Evolutionary conservation across 2,888 invertebrate species (phyloP), one percentile per base, ranked within the genome.

Genomic region (Oscheius myriophilus): DNA sequence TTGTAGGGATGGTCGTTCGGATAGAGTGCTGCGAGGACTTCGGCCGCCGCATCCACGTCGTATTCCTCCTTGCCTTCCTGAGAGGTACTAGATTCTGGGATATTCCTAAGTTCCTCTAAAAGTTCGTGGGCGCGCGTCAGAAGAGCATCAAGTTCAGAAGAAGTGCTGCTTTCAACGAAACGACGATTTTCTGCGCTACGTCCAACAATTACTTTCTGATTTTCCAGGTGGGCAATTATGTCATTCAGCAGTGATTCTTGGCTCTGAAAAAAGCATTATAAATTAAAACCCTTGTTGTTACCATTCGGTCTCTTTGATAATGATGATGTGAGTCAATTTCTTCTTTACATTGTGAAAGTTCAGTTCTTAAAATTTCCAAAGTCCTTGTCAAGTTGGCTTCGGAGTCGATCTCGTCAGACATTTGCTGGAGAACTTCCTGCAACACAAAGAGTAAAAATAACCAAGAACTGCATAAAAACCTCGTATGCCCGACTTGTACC

Each of bases 1-100:
- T 82, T 74, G 18, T 77, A 67, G 16, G 85, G 85, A 61, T 79
- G 75, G 63, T 79, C 75, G 65, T 83, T 75, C 9, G 83, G 82
- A 64, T 84, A 85, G 26, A 82, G 73, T 23, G 80, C 79, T 16
- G 85, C 82, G 23, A 85, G 73, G 41, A 85, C 72, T 65, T 84
- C 80, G n/a, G 85, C 82, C 14, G 85, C 82, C 52, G 84, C 82
- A 66, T 82, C 82, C 46, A 82, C 72, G 68, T 85, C 81, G 66
- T 76, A 72, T 69, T 74, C 71, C 59, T 78, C 78, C 61, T 73
- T 72, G 42, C 71, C 73, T 63, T 71, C 73, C 11, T 72, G 75
- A 7, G 72, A 70, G 21, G 70, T 72, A 63, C 66, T 64, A 1
- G 52, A 41, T 18, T 64, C 63, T 16, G 57, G 63, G 23, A 68